Evolutionary conservation across 2,113 vertebrate genomes (phyloP).

Genomic region (Hymenochirus boettgeri): DNA sequence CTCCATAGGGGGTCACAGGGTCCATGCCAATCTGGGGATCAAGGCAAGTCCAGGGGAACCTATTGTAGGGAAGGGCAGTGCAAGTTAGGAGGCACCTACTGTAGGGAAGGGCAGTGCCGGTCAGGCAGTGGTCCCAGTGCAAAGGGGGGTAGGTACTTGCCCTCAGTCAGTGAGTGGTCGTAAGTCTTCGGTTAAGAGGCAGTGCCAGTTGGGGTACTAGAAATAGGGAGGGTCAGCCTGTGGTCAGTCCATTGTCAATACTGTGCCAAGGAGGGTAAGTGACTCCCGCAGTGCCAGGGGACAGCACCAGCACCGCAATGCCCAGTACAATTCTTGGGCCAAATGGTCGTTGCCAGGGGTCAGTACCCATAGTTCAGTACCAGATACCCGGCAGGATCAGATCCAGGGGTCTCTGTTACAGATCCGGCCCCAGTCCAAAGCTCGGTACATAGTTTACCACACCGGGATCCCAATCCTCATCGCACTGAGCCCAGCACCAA

Average conservation of each 20-base stretch:
- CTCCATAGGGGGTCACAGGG: constrained; percentile 62
- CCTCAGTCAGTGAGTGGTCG: too few relatives aligned
- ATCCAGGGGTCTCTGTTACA: too few relatives aligned
- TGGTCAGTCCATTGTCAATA: too few relatives aligned
- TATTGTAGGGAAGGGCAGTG: not conserved
- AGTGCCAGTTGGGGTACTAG: too few relatives aligned
- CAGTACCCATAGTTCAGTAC: not conserved
- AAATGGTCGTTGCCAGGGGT: too few relatives aligned
- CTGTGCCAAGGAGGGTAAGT: not conserved
- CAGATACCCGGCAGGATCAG: too few relatives aligned
- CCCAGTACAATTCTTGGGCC: too few relatives aligned
- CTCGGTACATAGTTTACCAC: constrained; percentile 50
- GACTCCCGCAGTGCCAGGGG: not conserved
- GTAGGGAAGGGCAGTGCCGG: not conserved
- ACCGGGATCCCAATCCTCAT: not conserved
- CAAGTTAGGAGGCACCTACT: not conserved
- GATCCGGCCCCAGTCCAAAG: constrained; percentile 49
- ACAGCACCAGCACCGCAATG: too few relatives aligned
- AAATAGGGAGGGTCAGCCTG: too few relatives aligned
- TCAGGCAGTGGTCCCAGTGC: not conserved
- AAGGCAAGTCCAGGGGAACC: not conserved
- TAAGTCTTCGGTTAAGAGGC: too few relatives aligned
- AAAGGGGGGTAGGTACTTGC: not conserved
- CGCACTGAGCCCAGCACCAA: not conserved
- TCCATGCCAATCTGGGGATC: not conserved